Conservation (phyloP, 2,888 invertebrate species). For the Protodeltote pygarga region DNA sequence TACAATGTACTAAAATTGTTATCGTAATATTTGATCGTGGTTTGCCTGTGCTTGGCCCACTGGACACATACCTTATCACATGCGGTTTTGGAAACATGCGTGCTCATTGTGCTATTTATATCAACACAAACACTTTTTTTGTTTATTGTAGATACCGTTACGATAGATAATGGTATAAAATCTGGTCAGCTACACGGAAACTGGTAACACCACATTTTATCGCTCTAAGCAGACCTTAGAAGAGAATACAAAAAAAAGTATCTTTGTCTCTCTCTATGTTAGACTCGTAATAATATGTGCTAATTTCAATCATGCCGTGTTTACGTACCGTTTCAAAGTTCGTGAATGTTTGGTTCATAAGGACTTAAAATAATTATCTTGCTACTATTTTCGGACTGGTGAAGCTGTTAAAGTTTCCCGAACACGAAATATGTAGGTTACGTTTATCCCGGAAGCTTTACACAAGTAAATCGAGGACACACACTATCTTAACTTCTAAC, state of each 20-base stretch:
- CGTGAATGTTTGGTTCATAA: no score
- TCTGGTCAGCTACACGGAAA: constrained; percentile 27
- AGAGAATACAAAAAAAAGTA: constrained; percentile 6
- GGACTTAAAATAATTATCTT: background rate
- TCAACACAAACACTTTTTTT: constrained; percentile 44
- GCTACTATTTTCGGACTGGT: constrained; percentile 34
- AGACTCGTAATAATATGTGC: background rate
- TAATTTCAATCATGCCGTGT: no score
- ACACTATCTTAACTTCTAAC: constrained; percentile 18
- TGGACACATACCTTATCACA: constrained; percentile 42
- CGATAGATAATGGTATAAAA: constrained; percentile 21
- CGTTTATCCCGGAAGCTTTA: constrained; percentile 37
- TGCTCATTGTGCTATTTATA: constrained; percentile 60
- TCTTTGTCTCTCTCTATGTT: background rate
- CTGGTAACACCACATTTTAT: constrained; percentile 38
- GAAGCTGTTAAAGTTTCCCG: constrained; percentile 10
- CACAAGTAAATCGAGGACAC: constrained; percentile 24
- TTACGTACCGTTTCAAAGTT: no score
- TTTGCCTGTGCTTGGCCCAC: constrained; percentile 36
- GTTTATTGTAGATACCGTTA: constrained; percentile 46
- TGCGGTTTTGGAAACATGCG: constrained; percentile 55
- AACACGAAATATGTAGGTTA: constrained; percentile 35
- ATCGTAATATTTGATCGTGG: constrained; percentile 56
- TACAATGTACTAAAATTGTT: constrained; percentile 39
- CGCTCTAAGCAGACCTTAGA: background rate